Conservation (phyloP, 2,797 vertebrate genomes). For the Hirundo rustica region DNA sequence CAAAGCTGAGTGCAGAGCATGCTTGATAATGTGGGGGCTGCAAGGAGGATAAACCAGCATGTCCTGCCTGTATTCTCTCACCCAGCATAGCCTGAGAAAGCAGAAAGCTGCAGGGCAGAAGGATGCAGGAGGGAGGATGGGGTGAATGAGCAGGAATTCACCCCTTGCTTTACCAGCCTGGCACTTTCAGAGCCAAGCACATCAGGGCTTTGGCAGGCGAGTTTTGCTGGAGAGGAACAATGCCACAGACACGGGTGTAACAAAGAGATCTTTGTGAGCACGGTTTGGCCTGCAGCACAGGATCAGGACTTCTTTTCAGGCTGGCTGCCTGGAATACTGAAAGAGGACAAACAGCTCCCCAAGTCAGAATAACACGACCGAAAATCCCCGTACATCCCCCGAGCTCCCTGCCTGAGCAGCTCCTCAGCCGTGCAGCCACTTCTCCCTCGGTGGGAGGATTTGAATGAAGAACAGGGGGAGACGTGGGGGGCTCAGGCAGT, state of each 20-base stretch:
- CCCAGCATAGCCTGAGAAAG: not conserved
- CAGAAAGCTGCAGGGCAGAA: not conserved
- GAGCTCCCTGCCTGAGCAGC: not conserved
- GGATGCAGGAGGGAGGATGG: not conserved
- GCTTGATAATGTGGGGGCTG: not conserved
- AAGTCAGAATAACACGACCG: not conserved
- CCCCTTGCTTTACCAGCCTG: not conserved
- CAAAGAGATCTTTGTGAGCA: conserved; percentile 56
- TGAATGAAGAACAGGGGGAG: not conserved
- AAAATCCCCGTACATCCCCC: not conserved
- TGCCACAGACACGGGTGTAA: not conserved
- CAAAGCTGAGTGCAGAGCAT: not conserved
- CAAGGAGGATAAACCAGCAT: not conserved
- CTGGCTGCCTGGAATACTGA: conserved; percentile 16
- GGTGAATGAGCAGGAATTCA: not conserved
- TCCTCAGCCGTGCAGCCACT: not conserved
- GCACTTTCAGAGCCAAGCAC: not conserved
- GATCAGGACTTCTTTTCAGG: conserved; percentile 17
- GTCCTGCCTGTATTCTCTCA: not conserved
- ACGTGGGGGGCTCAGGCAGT: not conserved
- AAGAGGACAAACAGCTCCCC: conserved; percentile 17
- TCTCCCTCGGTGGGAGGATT: not conserved
- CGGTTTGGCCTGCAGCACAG: not conserved
- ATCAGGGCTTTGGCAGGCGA: not conserved
- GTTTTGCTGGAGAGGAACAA: not conserved